phyloP scores from a whole-genome alignment of 2,113 vertebrate genomes.

The Calidris pygmaea region DNA sequence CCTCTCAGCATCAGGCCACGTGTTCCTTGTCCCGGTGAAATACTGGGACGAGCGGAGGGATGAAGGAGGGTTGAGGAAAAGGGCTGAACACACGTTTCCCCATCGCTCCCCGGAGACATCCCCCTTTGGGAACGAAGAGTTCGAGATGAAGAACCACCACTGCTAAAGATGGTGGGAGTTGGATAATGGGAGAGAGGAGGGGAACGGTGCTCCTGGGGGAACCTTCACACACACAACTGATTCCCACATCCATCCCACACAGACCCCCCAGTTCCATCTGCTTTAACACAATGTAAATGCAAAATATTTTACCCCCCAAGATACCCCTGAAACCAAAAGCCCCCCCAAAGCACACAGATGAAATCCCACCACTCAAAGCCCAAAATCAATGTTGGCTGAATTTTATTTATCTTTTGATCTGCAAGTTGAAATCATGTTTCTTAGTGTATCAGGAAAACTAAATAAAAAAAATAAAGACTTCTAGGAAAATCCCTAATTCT shows the following conservation, averaged over 20 bases:
- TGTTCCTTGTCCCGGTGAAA: neutral
- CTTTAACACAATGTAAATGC: neutral
- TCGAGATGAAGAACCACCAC: neutral
- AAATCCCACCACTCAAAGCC: neutral
- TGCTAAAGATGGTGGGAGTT: neutral
- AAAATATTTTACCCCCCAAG: neutral
- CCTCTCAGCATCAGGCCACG: neutral
- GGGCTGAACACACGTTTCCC: neutral
- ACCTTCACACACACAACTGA: accelerated
- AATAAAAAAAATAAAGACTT: neutral
- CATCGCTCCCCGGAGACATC: neutral
- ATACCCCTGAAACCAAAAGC: accelerated
- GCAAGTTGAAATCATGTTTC: neutral
- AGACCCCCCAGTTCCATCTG: neutral
- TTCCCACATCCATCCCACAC: neutral
- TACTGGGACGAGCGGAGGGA: accelerated
- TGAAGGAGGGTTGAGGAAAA: neutral
- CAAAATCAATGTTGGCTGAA: neutral
- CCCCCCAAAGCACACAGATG: neutral
- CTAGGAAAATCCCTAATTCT: neutral
- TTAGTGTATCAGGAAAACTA: neutral
- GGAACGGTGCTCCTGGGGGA: neutral
- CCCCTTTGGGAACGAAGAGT: neutral
- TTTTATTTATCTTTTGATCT: neutral
- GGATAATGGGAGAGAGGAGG: neutral